Evolutionary conservation across 2,113 vertebrate species (phyloP).

Genomic region (Mirounga angustirostris): DNA sequence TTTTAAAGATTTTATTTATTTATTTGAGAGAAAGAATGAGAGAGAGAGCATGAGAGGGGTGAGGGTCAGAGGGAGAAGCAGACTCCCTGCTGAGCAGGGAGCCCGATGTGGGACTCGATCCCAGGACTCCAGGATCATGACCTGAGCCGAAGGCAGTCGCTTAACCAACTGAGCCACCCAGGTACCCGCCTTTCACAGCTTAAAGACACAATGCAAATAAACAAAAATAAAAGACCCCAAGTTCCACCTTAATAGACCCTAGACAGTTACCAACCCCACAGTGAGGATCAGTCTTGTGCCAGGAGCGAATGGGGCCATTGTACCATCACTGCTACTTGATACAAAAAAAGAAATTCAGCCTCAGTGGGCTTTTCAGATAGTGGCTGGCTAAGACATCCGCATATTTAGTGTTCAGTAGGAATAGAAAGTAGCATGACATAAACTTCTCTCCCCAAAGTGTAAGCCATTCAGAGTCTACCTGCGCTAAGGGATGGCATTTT

Average conservation of each 20-base stretch:
- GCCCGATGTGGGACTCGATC: no score
- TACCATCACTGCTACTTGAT: neutral
- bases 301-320: rapidly evolving
- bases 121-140: no score
- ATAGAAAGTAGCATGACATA: neutral
- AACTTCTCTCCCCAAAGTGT: neutral
- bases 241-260: neutral
- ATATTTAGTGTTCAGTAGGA: neutral
- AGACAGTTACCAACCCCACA: neutral
- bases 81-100: no score
- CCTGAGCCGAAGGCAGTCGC: no score
- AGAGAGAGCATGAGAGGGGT: no score
- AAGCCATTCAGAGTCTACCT: neutral
- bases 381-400: neutral
- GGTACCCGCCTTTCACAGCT: neutral
- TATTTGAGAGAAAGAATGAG: no score
- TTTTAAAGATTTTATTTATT: no score
- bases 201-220: neutral
- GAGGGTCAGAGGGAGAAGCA: no score
- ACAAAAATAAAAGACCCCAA: neutral
- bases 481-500: neutral
- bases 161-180: no score
- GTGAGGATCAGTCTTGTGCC: neutral
- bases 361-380: neutral
- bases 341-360: neutral